Evolutionary conservation across 1,140 invertebrate species (phyloP).

Genomic region (Phymastichus coffea): DNA sequence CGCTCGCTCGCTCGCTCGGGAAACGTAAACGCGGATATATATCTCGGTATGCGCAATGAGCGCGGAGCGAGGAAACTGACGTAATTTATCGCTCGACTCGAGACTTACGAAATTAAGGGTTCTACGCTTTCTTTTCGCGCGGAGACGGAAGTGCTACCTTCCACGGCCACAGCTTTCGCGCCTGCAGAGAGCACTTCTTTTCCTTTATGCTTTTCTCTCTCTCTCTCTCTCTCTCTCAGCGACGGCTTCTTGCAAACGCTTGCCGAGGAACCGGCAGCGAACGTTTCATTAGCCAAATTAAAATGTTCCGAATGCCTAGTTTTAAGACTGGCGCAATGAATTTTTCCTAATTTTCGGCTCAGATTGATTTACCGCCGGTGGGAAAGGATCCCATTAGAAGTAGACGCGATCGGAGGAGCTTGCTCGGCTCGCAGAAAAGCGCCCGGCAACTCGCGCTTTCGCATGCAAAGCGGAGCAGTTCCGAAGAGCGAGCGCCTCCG

Average conservation of each 20-base stretch:
- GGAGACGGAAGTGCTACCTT: neutral
- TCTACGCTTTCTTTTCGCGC: neutral
- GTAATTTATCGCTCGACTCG: constrained; percentile 16
- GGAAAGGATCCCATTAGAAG: too few species aligned
- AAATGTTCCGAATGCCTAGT: constrained; percentile 22
- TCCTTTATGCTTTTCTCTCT: neutral
- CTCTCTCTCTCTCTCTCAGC: neutral
- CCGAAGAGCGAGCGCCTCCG: too few species aligned
- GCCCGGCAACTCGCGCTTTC: too few species aligned
- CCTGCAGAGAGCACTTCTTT: too few species aligned
- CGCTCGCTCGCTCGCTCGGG: constrained; percentile 30
- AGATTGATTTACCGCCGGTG: neutral
- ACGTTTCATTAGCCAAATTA: constrained; percentile 26
- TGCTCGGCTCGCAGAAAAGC: too few species aligned
- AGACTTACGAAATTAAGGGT: constrained; percentile 23
- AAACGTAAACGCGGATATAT: constrained; percentile 24
- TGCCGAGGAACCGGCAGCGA: neutral
- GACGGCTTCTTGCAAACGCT: neutral
- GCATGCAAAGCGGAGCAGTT: too few species aligned
- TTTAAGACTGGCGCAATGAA: neutral
- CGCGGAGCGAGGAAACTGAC: neutral
- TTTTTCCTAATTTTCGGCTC: neutral
- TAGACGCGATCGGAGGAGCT: too few species aligned
- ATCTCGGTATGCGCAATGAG: constrained; percentile 7
- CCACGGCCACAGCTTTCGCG: too few species aligned